Evolutionary conservation across 2,797 vertebrate genomes (phyloP).

Genomic region (Anas bahamensis): DNA sequence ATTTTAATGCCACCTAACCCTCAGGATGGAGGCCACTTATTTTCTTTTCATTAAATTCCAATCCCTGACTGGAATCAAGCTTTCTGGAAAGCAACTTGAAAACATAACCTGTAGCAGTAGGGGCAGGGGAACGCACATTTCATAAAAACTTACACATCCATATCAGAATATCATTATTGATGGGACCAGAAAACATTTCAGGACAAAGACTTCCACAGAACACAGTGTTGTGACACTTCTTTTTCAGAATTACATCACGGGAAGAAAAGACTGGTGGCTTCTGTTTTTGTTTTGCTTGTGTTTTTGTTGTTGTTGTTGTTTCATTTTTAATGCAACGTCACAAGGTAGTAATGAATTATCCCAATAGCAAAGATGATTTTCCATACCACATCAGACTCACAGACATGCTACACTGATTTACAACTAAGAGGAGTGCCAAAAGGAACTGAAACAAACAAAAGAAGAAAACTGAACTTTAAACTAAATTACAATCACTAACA

Average conservation of each 20-base stretch:
- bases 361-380: background rate
- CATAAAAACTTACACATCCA: background rate
- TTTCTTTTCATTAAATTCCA: background rate
- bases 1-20: background rate
- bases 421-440: background rate
- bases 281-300: no score
- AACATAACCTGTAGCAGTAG: background rate
- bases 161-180: background rate
- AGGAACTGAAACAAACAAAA: background rate
- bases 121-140: background rate
- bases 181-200: background rate
- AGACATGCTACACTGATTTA: background rate
- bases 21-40: background rate
- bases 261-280: background rate
- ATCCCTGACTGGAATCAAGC: background rate
- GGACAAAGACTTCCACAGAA: background rate
- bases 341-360: background rate
- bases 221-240: background rate
- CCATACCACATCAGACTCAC: background rate
- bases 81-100: background rate
- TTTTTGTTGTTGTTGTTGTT: no score
- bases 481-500: rapidly evolving
- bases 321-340: background rate
- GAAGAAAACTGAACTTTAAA: background rate
- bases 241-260: background rate